Evolutionary conservation across 2,113 vertebrate genomes (phyloP), one percentile per base, ranked within the genome.

Genomic region (Cheirogaleus medius): DNA sequence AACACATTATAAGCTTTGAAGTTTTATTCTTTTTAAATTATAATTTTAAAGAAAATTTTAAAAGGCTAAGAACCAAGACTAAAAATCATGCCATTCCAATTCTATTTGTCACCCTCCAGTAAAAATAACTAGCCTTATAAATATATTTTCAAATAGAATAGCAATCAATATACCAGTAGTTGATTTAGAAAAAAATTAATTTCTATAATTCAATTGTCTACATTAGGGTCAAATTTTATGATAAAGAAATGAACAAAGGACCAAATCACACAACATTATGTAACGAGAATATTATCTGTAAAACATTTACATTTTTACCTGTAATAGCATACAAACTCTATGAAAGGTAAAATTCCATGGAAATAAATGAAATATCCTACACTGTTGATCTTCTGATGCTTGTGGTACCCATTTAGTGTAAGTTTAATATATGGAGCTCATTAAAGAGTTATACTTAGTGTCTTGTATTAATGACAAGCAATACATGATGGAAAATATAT

Each of bases 401-500:
- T 92, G 76, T 69, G 69, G 54, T 88, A 88, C 71, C 29, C 73
- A 39, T 39, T 10, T n/a, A 92, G 69, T 52, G 74, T 92, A 92
- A 96, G 94, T 84, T 94, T 97, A 82, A 95, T 95, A 96, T 91
- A 97, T 9, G 20, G 97, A 97, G 93, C 73, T 97, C 74, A 87
- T 97, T 97, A 97, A 56, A 91, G 49, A 96, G 81, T 96, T 94
- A 96, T 64, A 95, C 66, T 94, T 91, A 63, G 49, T 91, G 97
- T 95, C 91, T 95, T 84, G 42, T 87, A 86, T 96, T 97, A 97
- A 96, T 95, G 93, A 97, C 83, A 97, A 90, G 64, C 86, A 95
- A 97, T 92, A 85, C 80, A 96, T 94, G 96, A 97, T 91, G 83
- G 88, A 94, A 98, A 98, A 98, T 97, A 96, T 56, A 93, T 95